A percentile compares a stretch with the other conserved stretches of the same genome.
These are phyloP conservation scores for Ceraclea dissimilis DNA, from an alignment of 2,888 invertebrate species.

Conservation along the genomic window DNA sequence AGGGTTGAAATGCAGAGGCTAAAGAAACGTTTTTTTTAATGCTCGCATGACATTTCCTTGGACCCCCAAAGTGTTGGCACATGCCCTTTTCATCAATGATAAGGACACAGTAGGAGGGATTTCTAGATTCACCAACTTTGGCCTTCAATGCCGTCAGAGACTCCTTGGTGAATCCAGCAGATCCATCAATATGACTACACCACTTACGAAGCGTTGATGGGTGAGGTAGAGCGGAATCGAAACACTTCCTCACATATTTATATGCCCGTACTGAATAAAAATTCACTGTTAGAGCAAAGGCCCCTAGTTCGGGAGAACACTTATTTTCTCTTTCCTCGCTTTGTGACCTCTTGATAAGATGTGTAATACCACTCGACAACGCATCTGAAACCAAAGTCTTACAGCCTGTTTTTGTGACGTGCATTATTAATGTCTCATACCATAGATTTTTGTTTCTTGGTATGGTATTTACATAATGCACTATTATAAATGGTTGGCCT, in stretches of 20 bases:
- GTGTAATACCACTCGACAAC: neutral
- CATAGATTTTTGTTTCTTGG: no score
- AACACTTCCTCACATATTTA: neutral
- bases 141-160: neutral
- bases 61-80: neutral
- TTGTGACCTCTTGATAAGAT: neutral
- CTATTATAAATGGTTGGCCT: no score
- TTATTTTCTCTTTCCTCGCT: neutral
- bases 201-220: neutral
- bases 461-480: no score
- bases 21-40: no score
- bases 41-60: neutral
- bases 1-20: no score
- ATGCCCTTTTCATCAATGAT: neutral
- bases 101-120: neutral
- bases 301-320: neutral
- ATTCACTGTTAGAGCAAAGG: neutral
- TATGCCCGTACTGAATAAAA: neutral
- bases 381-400: neutral
- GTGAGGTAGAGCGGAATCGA: neutral
- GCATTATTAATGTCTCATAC: no score
- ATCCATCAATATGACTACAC: neutral
- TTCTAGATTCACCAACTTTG: neutral
- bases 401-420: no score
- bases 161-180: neutral